These are phyloP conservation scores for Ophiothrix spiculata DNA, from an alignment of 35 echinoderm and acorn worm species.

Conservation along the genomic window DNA sequence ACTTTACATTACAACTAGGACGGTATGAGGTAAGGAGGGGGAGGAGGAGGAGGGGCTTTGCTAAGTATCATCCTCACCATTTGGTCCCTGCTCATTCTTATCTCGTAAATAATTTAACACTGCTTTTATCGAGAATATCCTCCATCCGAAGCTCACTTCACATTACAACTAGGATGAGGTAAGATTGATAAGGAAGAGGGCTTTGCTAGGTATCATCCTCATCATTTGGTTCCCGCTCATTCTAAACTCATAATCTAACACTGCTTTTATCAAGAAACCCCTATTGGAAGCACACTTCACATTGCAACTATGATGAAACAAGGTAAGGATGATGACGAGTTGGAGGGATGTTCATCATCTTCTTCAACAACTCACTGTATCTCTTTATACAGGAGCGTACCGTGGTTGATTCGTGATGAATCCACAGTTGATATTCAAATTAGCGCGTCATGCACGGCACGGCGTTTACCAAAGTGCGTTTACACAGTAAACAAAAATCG, in stretches of 20 bases:
- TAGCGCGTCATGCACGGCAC: no score
- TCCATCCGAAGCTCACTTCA: conserved; percentile 34
- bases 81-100: conserved; percentile 95
- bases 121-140: conserved; percentile 67
- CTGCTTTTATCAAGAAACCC: conserved; percentile 68
- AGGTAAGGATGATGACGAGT: no score
- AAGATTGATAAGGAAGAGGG: conserved; percentile 88
- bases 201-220: conserved; percentile 70
- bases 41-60: conserved; percentile 81
- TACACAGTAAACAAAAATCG: no score
- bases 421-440: no score
- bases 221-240: conserved; percentile 99
- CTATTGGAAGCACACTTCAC: conserved; percentile 33
- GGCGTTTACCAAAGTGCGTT: no score
- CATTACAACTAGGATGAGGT: conserved; percentile 69
- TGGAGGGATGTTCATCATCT: no score
- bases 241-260: conserved; percentile 85
- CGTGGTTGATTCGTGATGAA: no score
- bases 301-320: conserved; percentile 66
- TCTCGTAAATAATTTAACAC: conserved; percentile 90
- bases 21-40: no score
- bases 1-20: no score
- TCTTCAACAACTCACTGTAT: no score
- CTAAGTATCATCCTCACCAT: conserved; percentile 75
- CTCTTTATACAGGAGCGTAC: no score